phyloP scores from a whole-genome alignment of 2,113 vertebrate species.

The Diglossa brunneiventris region DNA sequence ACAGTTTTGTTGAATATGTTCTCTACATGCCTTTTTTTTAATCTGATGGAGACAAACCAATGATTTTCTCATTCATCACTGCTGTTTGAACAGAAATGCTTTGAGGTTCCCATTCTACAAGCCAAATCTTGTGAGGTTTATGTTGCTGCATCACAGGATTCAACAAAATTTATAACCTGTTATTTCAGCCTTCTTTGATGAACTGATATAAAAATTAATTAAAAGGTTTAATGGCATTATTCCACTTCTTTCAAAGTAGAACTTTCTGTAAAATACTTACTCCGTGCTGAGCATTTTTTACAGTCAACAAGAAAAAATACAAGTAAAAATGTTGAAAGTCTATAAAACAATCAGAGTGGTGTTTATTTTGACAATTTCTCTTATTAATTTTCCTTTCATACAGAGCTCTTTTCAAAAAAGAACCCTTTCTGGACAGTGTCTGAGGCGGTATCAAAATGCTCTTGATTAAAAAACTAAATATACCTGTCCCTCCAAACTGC shows the following conservation, averaged over 20 bases:
- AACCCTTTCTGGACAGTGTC: not conserved
- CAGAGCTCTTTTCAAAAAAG: not conserved
- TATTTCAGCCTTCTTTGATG: conserved; percentile 25
- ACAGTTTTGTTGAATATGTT: not conserved
- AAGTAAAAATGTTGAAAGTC: not conserved
- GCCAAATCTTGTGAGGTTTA: not conserved
- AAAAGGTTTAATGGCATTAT: conserved; percentile 12
- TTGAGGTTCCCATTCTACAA: not conserved
- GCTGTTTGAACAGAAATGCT: not conserved
- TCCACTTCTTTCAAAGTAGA: conserved; percentile 7
- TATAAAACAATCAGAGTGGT: not conserved
- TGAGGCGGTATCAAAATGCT: not conserved
- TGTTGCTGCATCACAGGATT: not conserved
- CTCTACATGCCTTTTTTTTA: not conserved
- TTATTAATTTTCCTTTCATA: not conserved
- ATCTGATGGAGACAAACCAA: not conserved
- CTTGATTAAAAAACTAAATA: not conserved
- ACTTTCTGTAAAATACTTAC: not conserved
- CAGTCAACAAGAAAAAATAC: not conserved
- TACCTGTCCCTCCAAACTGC: not conserved
- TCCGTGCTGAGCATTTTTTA: not conserved
- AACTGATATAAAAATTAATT: conserved; percentile 24
- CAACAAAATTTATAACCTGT: not conserved
- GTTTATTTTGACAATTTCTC: not conserved
- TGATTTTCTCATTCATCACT: not conserved